Percentiles rank a stretch among this genome's conserved stretches.
These are phyloP conservation scores for Aporophyla lueneburgensis DNA, from an alignment of 2,888 invertebrate species.

Conservation along the genomic window DNA sequence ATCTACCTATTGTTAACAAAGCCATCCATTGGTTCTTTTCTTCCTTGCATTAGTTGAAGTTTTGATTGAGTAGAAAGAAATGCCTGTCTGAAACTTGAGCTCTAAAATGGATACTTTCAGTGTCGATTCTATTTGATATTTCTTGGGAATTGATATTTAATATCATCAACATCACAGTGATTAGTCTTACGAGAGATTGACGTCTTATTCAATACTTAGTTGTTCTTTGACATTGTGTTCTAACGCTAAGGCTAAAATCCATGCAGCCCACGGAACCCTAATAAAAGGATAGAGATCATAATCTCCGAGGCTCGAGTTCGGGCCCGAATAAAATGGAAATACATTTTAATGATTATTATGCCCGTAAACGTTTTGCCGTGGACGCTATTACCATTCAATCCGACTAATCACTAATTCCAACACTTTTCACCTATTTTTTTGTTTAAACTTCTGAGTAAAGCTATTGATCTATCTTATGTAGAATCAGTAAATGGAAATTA, in stretches of 20 bases:
- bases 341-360: conserved; percentile 89
- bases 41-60: background rate
- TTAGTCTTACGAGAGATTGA: background rate
- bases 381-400: conserved; percentile 82
- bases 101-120: background rate
- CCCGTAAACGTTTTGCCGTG: conserved; percentile 86
- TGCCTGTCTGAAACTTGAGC: background rate
- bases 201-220: background rate
- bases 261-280: conserved; percentile 74
- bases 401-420: conserved; percentile 81
- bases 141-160: background rate
- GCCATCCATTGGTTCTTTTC: background rate
- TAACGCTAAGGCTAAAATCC: conserved; percentile 18
- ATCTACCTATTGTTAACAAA: background rate
- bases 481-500: conserved; percentile 1
- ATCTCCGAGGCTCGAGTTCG: conserved; percentile 85
- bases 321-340: conserved; percentile 88
- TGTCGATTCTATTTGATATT: background rate
- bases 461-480: conserved; percentile 40
- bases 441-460: conserved; percentile 47
- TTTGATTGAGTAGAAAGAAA: background rate
- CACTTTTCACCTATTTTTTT: conserved; percentile 82
- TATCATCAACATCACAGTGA: background rate
- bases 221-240: background rate
- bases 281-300: conserved; percentile 89